Percentiles rank a stretch among this genome's conserved stretches.
Conservation (phyloP, 2,113 vertebrate species). For the Monopterus albus region DNA sequence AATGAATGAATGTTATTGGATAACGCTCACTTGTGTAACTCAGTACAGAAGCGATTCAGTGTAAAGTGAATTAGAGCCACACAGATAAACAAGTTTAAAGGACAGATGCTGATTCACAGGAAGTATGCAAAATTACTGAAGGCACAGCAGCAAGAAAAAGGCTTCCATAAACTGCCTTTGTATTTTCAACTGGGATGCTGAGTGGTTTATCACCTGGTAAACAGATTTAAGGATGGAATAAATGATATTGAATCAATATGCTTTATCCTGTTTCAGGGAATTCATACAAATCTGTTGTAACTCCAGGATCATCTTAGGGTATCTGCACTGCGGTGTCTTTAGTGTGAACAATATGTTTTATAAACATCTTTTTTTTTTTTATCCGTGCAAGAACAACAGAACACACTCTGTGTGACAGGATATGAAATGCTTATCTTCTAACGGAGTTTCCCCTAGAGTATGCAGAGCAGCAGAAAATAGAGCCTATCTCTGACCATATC, state of each 20-base stretch:
- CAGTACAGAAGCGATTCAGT: too few species aligned
- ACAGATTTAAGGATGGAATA: not conserved
- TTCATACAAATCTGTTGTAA: too few species aligned
- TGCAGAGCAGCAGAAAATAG: not conserved
- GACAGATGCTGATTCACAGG: not conserved
- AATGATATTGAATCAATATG: not conserved
- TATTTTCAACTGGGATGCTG: not conserved
- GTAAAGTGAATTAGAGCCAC: not conserved
- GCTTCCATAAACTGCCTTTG: not conserved
- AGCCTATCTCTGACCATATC: conserved; percentile 18
- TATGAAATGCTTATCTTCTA: conserved; percentile 3
- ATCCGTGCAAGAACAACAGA: not conserved
- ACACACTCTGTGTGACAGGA: conserved; percentile 13
- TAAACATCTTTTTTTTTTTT: too few species aligned
- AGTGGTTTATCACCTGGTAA: not conserved
- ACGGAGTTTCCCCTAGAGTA: not conserved
- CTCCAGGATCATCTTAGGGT: too few species aligned
- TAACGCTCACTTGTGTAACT: not conserved
- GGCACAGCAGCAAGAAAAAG: not conserved
- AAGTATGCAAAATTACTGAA: not conserved
- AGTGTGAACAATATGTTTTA: too few species aligned
- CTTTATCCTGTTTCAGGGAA: not conserved
- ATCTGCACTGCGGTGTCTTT: too few species aligned
- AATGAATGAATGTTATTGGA: not conserved
- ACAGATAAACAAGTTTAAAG: not conserved